Evolutionary conservation across 2,888 invertebrate species (phyloP), one percentile per base, ranked within the genome.

Genomic region (Drosophila acutilabella): DNA sequence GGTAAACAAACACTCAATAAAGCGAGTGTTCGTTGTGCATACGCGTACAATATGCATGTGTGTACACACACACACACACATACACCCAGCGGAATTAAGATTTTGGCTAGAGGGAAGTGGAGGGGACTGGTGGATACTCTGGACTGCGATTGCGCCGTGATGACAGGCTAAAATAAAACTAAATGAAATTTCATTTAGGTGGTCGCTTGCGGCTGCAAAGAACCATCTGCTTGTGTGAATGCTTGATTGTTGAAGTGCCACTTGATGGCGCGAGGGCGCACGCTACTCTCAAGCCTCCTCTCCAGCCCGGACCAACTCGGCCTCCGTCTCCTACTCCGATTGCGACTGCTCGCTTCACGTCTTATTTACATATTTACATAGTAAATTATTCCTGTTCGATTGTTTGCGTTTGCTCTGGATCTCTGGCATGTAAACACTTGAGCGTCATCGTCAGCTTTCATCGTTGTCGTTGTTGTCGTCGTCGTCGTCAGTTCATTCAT

Each of bases 301-400:
- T 2, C 42, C 33, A 4, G 1, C 40, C 10, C 38, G 16, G 4
- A 2, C 14, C 45, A 23, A 41, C 36, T 41, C 42, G 30, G 3
- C 13, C 47, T 42, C 23, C 50, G n/a, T n/a, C 42, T 23, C 11
- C 51, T 18, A 20, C 41, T 40, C 14, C 40, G 20, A 36, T 23
- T 47, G 41, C 57, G 13, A 36, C 36, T 30, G 30, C 30, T 50
- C 59, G 71, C 48, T 66, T 77, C 77, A 75, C 81, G 77, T 83
- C 67, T 81, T 89, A 88, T 89, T 89, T 89, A 80, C 79, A 80
- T 89, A 88, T 89, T 89, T 89, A 80, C 79, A 80, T 90, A 86
- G 84, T 90, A 89, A 89, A 89, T 90, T 88, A 89, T 89, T 80
- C 88, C 86, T 88, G 86, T 84, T 88, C 88, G 82, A 84, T 84